Evolutionary conservation across 2,113 vertebrate species (phyloP).

Genomic region (Vimba vimba): DNA sequence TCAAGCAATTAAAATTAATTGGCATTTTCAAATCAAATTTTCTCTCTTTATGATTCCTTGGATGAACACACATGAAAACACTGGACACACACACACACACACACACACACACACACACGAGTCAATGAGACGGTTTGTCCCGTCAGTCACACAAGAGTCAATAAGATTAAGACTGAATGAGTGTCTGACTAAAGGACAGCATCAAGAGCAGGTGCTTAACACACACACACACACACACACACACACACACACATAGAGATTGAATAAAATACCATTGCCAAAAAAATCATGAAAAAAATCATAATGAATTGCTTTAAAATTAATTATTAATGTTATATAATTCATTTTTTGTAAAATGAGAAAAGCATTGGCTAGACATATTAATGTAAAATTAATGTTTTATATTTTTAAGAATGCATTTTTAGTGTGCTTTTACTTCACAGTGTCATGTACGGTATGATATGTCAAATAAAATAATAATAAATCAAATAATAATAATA

Average conservation of each 20-base stretch:
- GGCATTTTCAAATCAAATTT: neutral
- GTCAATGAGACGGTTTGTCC: neutral
- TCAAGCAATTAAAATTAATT: conserved; percentile 12
- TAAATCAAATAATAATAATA: neutral
- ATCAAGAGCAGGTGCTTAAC: conserved; percentile 40
- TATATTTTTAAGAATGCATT: neutral
- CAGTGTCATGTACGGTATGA: too few relatives aligned
- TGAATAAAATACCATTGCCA: neutral
- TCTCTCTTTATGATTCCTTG: neutral
- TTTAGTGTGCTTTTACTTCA: neutral
- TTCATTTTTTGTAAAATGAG: neutral
- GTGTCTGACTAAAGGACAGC: conserved; percentile 31
- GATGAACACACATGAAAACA: conserved; percentile 5
- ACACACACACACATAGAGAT: neutral
- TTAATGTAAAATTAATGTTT: neutral
- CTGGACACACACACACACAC: neutral
- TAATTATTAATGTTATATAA: neutral
- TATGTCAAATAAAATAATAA: too few relatives aligned
- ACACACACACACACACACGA: neutral
- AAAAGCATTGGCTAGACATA: neutral
- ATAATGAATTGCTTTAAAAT: neutral
- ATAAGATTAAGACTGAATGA: conserved; percentile 31
- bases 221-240: neutral
- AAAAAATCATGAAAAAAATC: neutral
- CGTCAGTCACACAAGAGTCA: conserved; percentile 29